phyloP scores from a whole-genome alignment of 2,113 vertebrate species.

The Spheniscus mendiculus region DNA sequence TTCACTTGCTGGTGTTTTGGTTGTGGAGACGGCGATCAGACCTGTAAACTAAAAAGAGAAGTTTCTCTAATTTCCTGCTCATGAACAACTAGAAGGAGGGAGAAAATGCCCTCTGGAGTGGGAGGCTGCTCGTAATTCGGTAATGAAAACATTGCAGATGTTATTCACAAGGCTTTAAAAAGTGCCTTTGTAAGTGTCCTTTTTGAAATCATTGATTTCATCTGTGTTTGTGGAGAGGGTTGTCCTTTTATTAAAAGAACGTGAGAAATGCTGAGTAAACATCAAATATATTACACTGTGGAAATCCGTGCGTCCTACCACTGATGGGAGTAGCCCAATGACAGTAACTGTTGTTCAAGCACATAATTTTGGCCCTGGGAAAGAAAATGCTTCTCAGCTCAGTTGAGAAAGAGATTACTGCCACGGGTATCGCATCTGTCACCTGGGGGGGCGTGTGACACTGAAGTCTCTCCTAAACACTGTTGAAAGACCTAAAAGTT shows the following conservation, averaged over 20 bases:
- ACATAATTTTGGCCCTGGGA: neutral
- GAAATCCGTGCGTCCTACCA: neutral
- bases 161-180: neutral
- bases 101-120: neutral
- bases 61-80: neutral
- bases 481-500: neutral
- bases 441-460: neutral
- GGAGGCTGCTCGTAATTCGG: fast-evolving
- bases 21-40: fast-evolving
- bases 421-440: neutral
- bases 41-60: neutral
- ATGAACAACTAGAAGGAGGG: neutral
- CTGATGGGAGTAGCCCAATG: neutral
- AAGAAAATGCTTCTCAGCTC: neutral
- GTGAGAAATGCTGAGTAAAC: neutral
- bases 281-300: neutral
- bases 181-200: neutral
- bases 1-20: neutral
- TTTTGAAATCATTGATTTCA: neutral
- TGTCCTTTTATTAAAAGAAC: neutral
- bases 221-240: neutral
- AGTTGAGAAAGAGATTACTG: neutral
- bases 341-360: neutral
- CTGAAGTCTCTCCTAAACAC: neutral
- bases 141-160: neutral